phyloP scores from a whole-genome alignment of 2,888 invertebrate genomes.

The Myopa testacea region DNA sequence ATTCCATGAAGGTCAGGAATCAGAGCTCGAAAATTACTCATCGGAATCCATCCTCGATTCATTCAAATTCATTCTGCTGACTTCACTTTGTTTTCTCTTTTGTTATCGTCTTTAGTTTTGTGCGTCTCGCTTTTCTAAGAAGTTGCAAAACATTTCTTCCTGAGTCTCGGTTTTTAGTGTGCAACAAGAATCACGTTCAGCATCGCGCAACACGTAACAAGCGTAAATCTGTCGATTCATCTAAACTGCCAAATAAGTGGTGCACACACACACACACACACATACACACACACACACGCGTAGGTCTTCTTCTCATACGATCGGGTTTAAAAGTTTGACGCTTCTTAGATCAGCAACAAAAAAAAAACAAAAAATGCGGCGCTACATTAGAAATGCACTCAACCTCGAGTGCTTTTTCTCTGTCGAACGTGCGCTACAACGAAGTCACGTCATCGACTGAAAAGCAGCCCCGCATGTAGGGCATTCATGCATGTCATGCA shows the following conservation, averaged over 20 bases:
- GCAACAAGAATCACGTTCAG: constrained; percentile 13
- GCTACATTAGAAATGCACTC: background rate
- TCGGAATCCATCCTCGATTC: no score
- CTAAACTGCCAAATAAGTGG: constrained; percentile 25
- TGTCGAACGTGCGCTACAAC: background rate
- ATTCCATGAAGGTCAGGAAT: no score
- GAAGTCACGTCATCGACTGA: constrained; percentile 13
- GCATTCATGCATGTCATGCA: background rate
- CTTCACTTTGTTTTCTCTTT: no score
- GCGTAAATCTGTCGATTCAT: constrained; percentile 21
- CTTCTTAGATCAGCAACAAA: constrained; percentile 13
- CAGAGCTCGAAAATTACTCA: no score
- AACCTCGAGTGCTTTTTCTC: background rate
- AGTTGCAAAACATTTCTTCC: background rate
- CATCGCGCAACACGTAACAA: constrained; percentile 26
- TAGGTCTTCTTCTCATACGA: background rate
- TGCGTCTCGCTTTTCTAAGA: background rate
- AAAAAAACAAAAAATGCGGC: constrained; percentile 4
- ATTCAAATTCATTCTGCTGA: no score
- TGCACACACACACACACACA: background rate
- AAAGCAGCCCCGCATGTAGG: background rate
- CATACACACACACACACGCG: background rate
- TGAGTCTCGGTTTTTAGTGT: background rate
- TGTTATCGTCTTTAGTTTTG: background rate
- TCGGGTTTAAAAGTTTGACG: constrained; percentile 11